Conservation (phyloP, 2,113 vertebrate genomes). For the Eulacestoma nigropectus region DNA sequence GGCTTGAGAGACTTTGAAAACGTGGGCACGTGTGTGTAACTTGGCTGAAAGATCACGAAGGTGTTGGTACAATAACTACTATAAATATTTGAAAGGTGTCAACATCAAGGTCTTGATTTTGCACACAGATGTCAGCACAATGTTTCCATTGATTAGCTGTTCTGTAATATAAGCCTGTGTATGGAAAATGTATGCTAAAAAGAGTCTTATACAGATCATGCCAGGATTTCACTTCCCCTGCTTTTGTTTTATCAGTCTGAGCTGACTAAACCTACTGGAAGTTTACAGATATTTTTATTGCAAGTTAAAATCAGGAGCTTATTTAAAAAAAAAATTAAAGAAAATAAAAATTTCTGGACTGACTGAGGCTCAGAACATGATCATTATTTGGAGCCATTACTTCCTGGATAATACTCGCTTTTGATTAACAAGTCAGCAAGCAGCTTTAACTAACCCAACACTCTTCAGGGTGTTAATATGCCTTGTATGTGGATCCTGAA, state of each 20-base stretch:
- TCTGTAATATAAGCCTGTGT: slow-evolving; percentile 15
- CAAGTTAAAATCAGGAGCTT: not conserved
- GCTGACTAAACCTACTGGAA: not conserved
- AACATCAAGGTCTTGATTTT: slow-evolving; percentile 42
- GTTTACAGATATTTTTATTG: not conserved
- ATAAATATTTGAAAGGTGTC: slow-evolving; percentile 54
- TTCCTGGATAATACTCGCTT: not conserved
- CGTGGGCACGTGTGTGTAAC: not conserved
- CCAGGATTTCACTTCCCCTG: slow-evolving; percentile 18
- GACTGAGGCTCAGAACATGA: not conserved
- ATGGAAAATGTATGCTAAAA: slow-evolving; percentile 5
- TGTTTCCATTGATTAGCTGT: slow-evolving; percentile 37
- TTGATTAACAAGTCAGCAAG: not conserved
- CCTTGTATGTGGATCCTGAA: not conserved
- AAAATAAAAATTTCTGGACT: not conserved
- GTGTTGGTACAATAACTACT: slow-evolving; percentile 14
- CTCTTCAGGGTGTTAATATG: not conserved
- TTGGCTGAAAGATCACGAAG: slow-evolving; percentile 19
- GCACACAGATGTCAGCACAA: slow-evolving; percentile 33
- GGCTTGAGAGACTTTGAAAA: not conserved
- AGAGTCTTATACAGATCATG: not conserved
- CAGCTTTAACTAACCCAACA: not conserved
- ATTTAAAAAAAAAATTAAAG: not conserved
- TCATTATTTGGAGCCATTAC: not conserved
- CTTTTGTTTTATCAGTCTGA: slow-evolving; percentile 6